Base-by-base conservation (phyloP, 2,888 invertebrate species). In the Ennomos quercinarius region DNA sequence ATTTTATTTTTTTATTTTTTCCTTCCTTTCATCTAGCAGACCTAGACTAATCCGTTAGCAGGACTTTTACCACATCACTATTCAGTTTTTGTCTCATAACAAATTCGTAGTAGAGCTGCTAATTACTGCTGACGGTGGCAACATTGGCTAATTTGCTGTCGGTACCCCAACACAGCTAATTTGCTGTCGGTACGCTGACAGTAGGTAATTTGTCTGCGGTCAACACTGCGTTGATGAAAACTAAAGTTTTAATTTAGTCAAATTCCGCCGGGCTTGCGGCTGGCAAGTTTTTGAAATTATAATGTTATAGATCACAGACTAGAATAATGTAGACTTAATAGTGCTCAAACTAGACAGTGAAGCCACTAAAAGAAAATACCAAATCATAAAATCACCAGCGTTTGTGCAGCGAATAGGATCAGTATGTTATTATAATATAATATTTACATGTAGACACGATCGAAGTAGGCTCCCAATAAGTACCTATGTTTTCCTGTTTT, bases 51-150 rank as follows among this genome's bases (percentile, higher is more conserved):
- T 27, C 27, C 27, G 6, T 27, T 3, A 27, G 27, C 27, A 27
- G 27, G 6, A 27, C 27, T 10, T 35, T 37, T 43, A 37, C 13
- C 51, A 42, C 64, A 53, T 13, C 64, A 37, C 60, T 60, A 57
- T 9, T 11, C 44, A 55, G 50, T 62, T 66, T 60, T 60, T 44
- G 54, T 51, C 41, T 48, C 42, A n/a, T 64, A 57, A 67, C 65
- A 60, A 69, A 66, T 71, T 66, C 47, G n/a, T 56, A 58, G 59
- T 63, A 48, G 56, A 41, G 41, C 53, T 53, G 61, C 63, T 70
- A 70, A 67, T 70, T 63, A 65, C 58, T 54, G 66, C 63, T 56
- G 65, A 64, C 64, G 56, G 57, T 67, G 27, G 27, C 27, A 39
- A 54, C 50, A 40, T n/a, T 51, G n/a, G 52, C 66, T 66, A 68